Conservation (phyloP, 1,140 invertebrate genomes). For the Gonatopus flavifemur region DNA sequence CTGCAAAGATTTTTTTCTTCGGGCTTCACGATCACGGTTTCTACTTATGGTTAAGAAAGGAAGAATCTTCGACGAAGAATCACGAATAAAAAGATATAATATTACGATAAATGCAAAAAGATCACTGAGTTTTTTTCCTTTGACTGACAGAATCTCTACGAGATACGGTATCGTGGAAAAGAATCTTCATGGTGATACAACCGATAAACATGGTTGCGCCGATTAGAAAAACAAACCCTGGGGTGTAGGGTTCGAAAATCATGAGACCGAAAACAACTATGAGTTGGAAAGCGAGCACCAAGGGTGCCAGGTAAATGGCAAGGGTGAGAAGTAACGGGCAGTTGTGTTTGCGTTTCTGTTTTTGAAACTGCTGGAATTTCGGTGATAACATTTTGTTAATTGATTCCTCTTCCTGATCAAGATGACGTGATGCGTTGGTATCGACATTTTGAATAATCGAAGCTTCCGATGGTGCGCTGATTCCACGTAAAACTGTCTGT, state of each 20-base stretch:
- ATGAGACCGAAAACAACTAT: constrained; percentile 36
- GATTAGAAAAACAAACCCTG: constrained; percentile 51
- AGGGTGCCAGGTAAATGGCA: constrained; percentile 45
- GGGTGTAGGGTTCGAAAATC: constrained; percentile 43
- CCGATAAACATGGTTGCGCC: constrained; percentile 42
- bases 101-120: too few relatives aligned
- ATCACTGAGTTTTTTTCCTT: constrained; percentile 33
- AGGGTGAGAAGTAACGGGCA: constrained; percentile 25
- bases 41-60: too few relatives aligned
- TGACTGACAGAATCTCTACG: constrained; percentile 8
- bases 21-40: too few relatives aligned
- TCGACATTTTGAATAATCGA: constrained; percentile 7
- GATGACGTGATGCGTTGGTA: too few relatives aligned
- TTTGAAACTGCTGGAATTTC: constrained; percentile 6
- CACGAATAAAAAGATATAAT: too few relatives aligned
- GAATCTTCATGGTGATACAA: constrained; percentile 42
- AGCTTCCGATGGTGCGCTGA: constrained; percentile 13
- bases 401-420: too few relatives aligned
- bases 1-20: too few relatives aligned
- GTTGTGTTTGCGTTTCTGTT: constrained; percentile 31
- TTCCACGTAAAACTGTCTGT: constrained; percentile 8
- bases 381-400: too few relatives aligned
- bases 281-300: constrained; percentile 41
- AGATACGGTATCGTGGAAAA: constrained; percentile 33
- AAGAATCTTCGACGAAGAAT: too few relatives aligned